Percentiles rank a stretch among this genome's conserved stretches.
Conservation (phyloP, 2,888 invertebrate genomes). For the Morpho helenor region DNA sequence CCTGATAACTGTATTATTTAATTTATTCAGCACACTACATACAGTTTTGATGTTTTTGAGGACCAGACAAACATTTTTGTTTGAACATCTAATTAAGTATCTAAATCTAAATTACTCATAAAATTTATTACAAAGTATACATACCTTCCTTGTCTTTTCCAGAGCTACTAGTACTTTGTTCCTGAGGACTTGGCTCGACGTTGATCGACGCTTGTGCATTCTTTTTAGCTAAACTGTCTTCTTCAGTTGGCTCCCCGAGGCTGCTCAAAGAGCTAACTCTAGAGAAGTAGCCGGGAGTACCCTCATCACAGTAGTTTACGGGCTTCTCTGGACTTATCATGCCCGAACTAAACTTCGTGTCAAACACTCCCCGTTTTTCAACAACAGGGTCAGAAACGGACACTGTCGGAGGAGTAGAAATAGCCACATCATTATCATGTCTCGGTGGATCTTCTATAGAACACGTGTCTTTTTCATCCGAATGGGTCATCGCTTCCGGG, state of each 20-base stretch:
- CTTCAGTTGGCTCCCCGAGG: constrained; percentile 74
- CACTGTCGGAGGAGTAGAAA: constrained; percentile 48
- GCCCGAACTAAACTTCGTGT: constrained; percentile 82
- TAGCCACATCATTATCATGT: constrained; percentile 67
- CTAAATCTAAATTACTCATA: too few species aligned
- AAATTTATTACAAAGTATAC: constrained; percentile 4
- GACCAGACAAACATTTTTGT: too few species aligned
- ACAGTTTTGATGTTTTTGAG: too few species aligned
- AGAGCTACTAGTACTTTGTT: constrained; percentile 48
- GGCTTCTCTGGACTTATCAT: constrained; percentile 89
- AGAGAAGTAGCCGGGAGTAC: constrained; percentile 90
- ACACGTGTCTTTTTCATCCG: constrained; percentile 72
- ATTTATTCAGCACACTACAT: too few species aligned
- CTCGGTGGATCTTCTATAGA: constrained; percentile 68
- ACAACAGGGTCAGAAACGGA: constrained; percentile 39
- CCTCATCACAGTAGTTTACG: constrained; percentile 91
- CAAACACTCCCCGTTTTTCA: constrained; percentile 58
- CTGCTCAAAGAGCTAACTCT: constrained; percentile 81
- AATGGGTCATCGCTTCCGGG: constrained; percentile 70
- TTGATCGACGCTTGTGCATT: constrained; percentile 68
- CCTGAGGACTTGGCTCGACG: constrained; percentile 52
- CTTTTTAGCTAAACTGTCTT: constrained; percentile 63
- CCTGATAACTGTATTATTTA: too few species aligned
- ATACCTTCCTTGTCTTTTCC: constrained; percentile 71
- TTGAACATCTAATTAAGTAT: too few species aligned